Evolutionary conservation across 2,888 invertebrate genomes (phyloP), one percentile per base, ranked within the genome.

Genomic region (Colostygia pectinataria): DNA sequence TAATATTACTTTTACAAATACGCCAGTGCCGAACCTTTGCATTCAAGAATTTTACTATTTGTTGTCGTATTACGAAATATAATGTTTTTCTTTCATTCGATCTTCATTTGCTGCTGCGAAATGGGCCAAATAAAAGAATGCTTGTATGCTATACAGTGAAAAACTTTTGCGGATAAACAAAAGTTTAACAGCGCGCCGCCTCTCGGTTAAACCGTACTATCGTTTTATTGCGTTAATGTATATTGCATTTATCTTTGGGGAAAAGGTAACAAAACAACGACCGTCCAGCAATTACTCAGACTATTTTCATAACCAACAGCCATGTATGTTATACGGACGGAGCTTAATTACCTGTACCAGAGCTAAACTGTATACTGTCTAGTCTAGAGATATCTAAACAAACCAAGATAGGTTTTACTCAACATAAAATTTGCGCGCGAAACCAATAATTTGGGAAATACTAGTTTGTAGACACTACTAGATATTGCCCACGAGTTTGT

Each of bases 101-200:
- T 50, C 53, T 55, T 45, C 42, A 43, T 48, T 44, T 20, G 10
- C 27, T 32, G 38, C n/a, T 27, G 39, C 25, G 15, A 57, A 49
- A 48, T 43, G 40, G 49, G 55, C 39, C 44, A 36, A 44, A 37
- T 37, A 20, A 24, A 46, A 43, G 42, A 34, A 43, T n/a, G 29
- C 31, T 34, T 18, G 29, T 33, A 28, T 50, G 36, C 28, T 41
- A 37, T 28, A 14, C 14, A 28, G 14, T 27, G 40, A 40, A 14
- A 36, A 33, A n/a, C 25, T 31, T 28, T 9, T 36, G 29, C 8
- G 24, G n/a, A 25, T 24, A 23, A 38, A 40, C 24, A 27, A 20
- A 20, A n/a, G 20, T 14, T 14, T 28, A 32, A 37, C 14, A n/a
- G 10, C 9, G 8, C 4, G 15, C 5, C 9, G 10, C 18, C 20